Evolutionary conservation across 2,888 invertebrate species (phyloP).

Genomic region (Drosophila diplacantha): DNA sequence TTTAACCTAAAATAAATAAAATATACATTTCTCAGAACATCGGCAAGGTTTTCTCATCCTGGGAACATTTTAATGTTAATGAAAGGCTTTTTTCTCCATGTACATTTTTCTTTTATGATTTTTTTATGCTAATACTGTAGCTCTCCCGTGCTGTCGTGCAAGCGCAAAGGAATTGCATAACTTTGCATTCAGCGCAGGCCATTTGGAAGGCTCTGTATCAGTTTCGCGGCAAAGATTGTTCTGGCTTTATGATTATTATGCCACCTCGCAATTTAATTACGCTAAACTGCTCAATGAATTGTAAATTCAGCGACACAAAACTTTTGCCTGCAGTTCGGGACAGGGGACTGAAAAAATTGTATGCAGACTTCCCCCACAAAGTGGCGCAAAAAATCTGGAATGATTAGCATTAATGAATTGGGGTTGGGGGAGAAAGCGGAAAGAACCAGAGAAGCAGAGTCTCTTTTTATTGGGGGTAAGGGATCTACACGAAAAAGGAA

Average conservation of each 20-base stretch:
- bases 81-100: constrained; percentile 3
- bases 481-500: constrained; percentile 56
- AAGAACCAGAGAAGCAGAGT: neutral
- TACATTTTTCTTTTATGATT: constrained; percentile 51
- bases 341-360: constrained; percentile 32
- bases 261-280: constrained; percentile 66
- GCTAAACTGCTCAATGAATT: constrained; percentile 72
- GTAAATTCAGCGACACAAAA: constrained; percentile 60
- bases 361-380: constrained; percentile 50
- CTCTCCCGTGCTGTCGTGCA: neutral
- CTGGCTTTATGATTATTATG: constrained; percentile 46
- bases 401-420: constrained; percentile 73
- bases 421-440: constrained; percentile 15
- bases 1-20: neutral
- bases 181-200: constrained; percentile 41
- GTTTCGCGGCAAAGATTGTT: constrained; percentile 20
- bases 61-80: neutral
- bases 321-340: constrained; percentile 50
- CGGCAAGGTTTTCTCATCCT: neutral
- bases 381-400: constrained; percentile 57
- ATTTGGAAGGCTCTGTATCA: constrained; percentile 14
- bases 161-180: constrained; percentile 41
- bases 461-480: constrained; percentile 33
- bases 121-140: constrained; percentile 58
- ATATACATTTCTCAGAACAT: neutral